phyloP scores from a whole-genome alignment of 1,140 invertebrate species.

The Drosophila bocki region DNA sequence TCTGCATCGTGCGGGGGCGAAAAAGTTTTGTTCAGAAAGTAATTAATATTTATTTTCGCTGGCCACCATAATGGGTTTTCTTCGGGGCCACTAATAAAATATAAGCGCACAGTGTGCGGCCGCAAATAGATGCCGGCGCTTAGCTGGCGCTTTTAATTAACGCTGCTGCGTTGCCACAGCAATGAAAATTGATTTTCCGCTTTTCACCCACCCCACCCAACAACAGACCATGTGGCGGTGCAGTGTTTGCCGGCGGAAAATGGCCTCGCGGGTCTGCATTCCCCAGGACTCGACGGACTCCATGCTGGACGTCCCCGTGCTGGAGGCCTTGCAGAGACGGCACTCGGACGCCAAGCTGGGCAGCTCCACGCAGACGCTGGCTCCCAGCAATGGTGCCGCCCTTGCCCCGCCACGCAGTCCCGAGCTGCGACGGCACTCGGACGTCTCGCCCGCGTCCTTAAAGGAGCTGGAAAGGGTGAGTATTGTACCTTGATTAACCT shows the following conservation, averaged over 20 bases:
- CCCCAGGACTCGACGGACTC: slow-evolving; percentile 93
- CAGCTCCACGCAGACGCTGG: slow-evolving; percentile 84
- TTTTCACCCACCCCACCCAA: background rate
- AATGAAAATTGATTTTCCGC: slow-evolving; percentile 56
- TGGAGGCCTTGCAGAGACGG: slow-evolving; percentile 90
- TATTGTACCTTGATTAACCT: background rate
- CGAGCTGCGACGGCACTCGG: slow-evolving; percentile 91
- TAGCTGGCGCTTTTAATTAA: slow-evolving; percentile 66
- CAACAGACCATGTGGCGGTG: slow-evolving; percentile 91
- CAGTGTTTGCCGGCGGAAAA: slow-evolving; percentile 92
- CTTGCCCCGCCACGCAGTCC: slow-evolving; percentile 92
- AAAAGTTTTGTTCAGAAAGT: slow-evolving; percentile 74
- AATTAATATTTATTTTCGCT: slow-evolving; percentile 80
- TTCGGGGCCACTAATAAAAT: slow-evolving; percentile 60
- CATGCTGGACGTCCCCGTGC: slow-evolving; percentile 90
- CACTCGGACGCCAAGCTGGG: slow-evolving; percentile 92
- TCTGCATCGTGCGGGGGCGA: slow-evolving; percentile 20
- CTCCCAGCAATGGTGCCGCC: slow-evolving; percentile 85
- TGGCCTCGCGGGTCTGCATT: slow-evolving; percentile 89
- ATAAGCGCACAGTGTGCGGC: slow-evolving; percentile 37
- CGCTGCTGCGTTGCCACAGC: slow-evolving; percentile 22
- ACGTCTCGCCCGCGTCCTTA: slow-evolving; percentile 92
- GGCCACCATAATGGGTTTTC: slow-evolving; percentile 43
- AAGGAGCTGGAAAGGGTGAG: slow-evolving; percentile 94
- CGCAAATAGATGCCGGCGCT: slow-evolving; percentile 58